Evolutionary conservation across 2,113 vertebrate species (phyloP).

Genomic region (Rhadina sibilatrix): DNA sequence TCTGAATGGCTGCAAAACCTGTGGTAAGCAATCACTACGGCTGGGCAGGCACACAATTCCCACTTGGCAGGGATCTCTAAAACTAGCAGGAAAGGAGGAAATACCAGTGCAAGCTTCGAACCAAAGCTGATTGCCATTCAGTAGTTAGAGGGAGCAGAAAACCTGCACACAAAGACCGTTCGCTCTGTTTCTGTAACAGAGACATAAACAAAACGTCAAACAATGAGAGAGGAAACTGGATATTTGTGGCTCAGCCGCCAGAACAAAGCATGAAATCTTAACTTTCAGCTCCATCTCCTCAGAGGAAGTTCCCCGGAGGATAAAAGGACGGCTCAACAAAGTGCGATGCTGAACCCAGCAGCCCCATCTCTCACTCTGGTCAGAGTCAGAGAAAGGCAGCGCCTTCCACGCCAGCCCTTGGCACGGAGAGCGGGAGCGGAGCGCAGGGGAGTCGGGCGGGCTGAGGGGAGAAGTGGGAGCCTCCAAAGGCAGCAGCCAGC

Average conservation of each 20-base stretch:
- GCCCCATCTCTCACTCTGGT: slow-evolving; percentile 63
- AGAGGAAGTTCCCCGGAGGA: slow-evolving; percentile 70
- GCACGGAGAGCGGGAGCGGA: neutral
- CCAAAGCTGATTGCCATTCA: slow-evolving; percentile 27
- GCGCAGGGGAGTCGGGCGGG: neutral
- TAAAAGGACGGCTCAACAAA: slow-evolving; percentile 67
- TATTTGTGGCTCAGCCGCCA: slow-evolving; percentile 33
- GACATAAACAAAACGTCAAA: slow-evolving; percentile 57
- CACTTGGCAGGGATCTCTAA: neutral
- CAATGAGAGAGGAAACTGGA: slow-evolving; percentile 50
- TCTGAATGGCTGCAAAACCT: neutral
- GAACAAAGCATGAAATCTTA: slow-evolving; percentile 61
- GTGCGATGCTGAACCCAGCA: slow-evolving; percentile 58
- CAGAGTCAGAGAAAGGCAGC: slow-evolving; percentile 24
- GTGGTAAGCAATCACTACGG: neutral
- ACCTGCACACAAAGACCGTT: slow-evolving; percentile 10
- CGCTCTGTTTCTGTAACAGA: slow-evolving; percentile 31
- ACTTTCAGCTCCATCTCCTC: slow-evolving; percentile 55
- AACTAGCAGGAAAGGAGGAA: neutral
- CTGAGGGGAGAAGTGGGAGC: slow-evolving; percentile 50
- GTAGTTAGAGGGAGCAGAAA: slow-evolving; percentile 33
- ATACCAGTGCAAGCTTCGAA: neutral
- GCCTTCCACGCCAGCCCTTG: slow-evolving; percentile 57
- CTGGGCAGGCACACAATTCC: neutral
- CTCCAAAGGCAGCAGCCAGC: slow-evolving; percentile 47